Base-by-base conservation (phyloP, 2,797 vertebrate genomes). In the Ptychadena robeensis region DNA sequence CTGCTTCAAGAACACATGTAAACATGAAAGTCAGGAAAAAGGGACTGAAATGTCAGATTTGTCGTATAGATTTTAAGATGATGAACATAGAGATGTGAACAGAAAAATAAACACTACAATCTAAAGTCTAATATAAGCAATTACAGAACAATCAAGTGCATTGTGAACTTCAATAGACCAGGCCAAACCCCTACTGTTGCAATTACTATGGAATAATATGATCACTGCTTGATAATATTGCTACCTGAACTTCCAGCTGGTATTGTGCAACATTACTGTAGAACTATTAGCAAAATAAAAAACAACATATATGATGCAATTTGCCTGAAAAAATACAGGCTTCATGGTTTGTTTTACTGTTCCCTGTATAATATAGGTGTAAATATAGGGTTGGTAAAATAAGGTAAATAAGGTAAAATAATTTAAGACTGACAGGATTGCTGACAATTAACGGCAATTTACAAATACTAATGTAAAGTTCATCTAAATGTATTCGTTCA, bases 1-100 rank as follows among this genome's bases (percentile, higher is more conserved):
- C 66, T 44, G 12, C 77, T 66, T 82, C 35, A 77, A 61, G 67
- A 64, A 25, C 44, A 32, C 44, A 68, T 82, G 73, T 77, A 77
- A 77, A 77, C 81, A 82, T 64, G 31, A 48, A 73, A 35, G 38
- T 53, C 53, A 53, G 67, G 74, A 77, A 68, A 63, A 53, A 53
- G 18, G 76, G 65, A 25, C 12, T 34, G 2, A 70, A 61, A 82
- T 35, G 48, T 75, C 64, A 75, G 27, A 61, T 31, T 28, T 25
- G n/a, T 70, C 31, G 63, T 48, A 14, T 32, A 53, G 15, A 53
- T 53, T 53, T 53, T 22, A 53, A 22, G 10, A 4, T 53, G 44
- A 53, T 53, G 18, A 53, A 18, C 18, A 15, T 53, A 53, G 15
- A 18, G 18, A 22, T 53, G 44, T 53, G 44, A 53, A 53, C 15